Percentiles rank a stretch among this genome's conserved stretches.
Evolutionary conservation across 2,888 invertebrate genomes (phyloP).

Genomic region (Tolmerus cingulatus): DNA sequence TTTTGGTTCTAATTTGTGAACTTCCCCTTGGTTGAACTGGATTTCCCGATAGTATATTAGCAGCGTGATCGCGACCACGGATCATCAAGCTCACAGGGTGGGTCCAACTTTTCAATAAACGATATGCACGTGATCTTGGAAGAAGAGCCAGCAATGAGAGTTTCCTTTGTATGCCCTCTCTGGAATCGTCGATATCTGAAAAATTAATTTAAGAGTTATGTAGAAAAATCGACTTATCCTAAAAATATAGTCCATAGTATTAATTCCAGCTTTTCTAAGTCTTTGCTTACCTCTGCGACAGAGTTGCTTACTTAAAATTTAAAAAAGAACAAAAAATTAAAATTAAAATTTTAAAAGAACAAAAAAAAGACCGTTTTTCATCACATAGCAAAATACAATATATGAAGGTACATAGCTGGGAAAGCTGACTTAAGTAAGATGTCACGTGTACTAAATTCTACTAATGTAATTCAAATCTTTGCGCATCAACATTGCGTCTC

Average conservation of each 20-base stretch:
- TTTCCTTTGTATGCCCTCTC: conserved; percentile 72
- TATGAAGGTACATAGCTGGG: no score
- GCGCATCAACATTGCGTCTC: no score
- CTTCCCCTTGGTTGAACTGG: conserved; percentile 58
- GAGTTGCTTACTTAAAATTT: no score
- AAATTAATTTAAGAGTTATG: conserved; percentile 16
- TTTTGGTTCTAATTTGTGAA: conserved; percentile 40
- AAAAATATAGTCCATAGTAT: not conserved
- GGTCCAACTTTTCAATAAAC: conserved; percentile 79
- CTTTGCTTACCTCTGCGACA: no score
- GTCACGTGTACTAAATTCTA: no score
- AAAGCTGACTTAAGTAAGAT: no score
- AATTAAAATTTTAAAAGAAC: no score
- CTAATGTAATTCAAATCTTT: no score
- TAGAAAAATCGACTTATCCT: not conserved
- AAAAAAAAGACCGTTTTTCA: no score
- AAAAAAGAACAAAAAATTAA: no score
- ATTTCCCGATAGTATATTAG: conserved; percentile 79
- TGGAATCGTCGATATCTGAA: conserved; percentile 65
- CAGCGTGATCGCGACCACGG: conserved; percentile 82
- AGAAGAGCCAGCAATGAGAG: conserved; percentile 76
- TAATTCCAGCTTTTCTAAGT: no score
- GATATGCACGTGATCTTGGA: conserved; percentile 80
- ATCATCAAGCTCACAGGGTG: conserved; percentile 79
- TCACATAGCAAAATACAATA: no score